A percentile compares a stretch with the other conserved stretches of the same genome.
These are phyloP conservation scores for Nesometra sesokonis DNA, from an alignment of 35 echinoderm and acorn worm species.

Conservation along the genomic window DNA sequence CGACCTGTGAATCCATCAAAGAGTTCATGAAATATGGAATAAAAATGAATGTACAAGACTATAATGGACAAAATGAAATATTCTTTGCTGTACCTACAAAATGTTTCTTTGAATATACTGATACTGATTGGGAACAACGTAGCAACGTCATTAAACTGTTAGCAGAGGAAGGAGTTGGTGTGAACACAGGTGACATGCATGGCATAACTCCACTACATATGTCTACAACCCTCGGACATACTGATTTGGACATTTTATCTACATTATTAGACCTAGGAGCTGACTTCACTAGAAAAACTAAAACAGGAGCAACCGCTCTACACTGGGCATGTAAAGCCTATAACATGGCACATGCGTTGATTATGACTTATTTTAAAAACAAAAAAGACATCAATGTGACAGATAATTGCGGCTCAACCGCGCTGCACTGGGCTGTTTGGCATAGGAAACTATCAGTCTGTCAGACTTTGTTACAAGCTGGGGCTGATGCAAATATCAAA, in stretches of 20 bases:
- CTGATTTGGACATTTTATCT: background rate
- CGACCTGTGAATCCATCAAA: background rate
- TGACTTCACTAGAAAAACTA: background rate
- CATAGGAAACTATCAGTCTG: background rate
- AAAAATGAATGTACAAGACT: background rate
- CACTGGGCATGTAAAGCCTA: background rate
- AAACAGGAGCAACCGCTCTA: background rate
- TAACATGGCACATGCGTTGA: background rate
- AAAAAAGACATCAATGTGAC: background rate
- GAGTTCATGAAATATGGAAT: background rate
- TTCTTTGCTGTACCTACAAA: background rate
- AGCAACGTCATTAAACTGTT: background rate
- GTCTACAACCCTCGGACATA: background rate
- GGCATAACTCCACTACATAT: background rate
- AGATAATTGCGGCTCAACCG: background rate
- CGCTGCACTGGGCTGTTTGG: background rate
- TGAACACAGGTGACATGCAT: background rate
- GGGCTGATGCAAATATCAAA: background rate
- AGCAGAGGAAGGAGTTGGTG: background rate
- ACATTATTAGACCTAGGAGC: background rate
- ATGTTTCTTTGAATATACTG: no score
- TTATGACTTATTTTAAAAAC: background rate
- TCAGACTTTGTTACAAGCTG: background rate
- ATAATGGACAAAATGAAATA: background rate
- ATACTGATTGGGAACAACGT: background rate